Evolutionary conservation across 2,113 vertebrate species (phyloP).

Genomic region (Saccopteryx leptura): DNA sequence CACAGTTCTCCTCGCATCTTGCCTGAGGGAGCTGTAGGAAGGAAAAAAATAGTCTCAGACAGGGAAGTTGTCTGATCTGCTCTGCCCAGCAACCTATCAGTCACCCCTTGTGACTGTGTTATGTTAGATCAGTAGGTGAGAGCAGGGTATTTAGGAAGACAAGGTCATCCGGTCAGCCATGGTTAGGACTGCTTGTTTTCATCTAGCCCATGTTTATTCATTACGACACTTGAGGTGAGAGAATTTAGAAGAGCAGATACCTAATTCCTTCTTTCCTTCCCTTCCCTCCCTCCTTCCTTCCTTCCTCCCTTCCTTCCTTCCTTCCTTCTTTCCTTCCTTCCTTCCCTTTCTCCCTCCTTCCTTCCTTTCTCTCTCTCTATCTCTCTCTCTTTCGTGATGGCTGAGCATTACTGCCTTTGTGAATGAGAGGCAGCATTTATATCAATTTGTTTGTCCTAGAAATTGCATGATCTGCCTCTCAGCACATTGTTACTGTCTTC

Average conservation of each 20-base stretch:
- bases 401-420: not conserved
- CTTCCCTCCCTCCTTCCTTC: not conserved
- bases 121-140: not conserved
- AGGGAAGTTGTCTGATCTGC: not conserved
- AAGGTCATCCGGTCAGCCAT: not conserved
- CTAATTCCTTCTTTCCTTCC: not conserved
- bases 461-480: not conserved
- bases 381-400: not conserved
- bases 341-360: accelerated
- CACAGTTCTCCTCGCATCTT: conserved; percentile 87
- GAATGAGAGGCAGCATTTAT: not conserved
- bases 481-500: not conserved
- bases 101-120: not conserved
- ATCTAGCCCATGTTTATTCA: not conserved
- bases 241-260: not conserved
- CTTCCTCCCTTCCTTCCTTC: not conserved
- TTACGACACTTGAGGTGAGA: not conserved
- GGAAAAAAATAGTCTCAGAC: conserved; percentile 73
- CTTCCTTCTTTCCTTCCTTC: no score
- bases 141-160: not conserved
- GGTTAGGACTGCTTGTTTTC: not conserved
- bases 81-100: not conserved
- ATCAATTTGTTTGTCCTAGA: not conserved
- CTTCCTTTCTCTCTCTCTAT: no score
- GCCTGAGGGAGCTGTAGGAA: conserved; percentile 84